Percentiles rank a stretch among this genome's conserved stretches.
These are phyloP conservation scores for Erethizon dorsatum DNA, from an alignment of 2,797 vertebrate species.

Conservation along the genomic window DNA sequence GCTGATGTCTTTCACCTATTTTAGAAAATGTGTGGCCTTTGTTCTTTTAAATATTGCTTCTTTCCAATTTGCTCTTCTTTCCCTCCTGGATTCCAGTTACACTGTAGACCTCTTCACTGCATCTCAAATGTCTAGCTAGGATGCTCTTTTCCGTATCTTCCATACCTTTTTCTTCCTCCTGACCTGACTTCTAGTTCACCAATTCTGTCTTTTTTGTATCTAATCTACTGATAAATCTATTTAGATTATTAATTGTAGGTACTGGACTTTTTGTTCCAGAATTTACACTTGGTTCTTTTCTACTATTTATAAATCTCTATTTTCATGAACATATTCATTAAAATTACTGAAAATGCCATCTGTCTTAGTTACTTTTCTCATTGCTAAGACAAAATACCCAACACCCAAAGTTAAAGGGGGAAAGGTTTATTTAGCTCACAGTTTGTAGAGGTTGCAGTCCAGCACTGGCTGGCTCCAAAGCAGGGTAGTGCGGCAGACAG, in stretches of 20 bases:
- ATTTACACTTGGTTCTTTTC: not conserved
- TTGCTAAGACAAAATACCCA: no score
- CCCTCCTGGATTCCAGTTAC: not conserved
- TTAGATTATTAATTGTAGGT: not conserved
- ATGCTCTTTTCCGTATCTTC: slow-evolving; percentile 2
- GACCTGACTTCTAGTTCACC: not conserved
- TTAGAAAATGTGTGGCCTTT: not conserved
- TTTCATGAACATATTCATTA: slow-evolving; percentile 16
- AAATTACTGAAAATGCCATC: not conserved
- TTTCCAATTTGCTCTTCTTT: not conserved
- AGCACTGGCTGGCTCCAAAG: no score
- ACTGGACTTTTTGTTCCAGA: not conserved
- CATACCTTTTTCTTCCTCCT: not conserved
- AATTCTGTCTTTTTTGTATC: not conserved
- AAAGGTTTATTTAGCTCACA: no score
- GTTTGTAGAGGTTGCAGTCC: no score
- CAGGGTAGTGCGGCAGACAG: no score
- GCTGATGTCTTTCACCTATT: not conserved
- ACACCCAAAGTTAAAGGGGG: no score
- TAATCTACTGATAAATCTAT: not conserved
- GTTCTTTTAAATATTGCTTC: not conserved
- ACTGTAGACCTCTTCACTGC: not conserved
- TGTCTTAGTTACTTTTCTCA: not conserved
- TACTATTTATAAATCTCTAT: not conserved
- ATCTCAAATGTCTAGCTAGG: not conserved